Evolutionary conservation across 2,888 invertebrate genomes (phyloP).

Genomic region (Sthenelais limicola): DNA sequence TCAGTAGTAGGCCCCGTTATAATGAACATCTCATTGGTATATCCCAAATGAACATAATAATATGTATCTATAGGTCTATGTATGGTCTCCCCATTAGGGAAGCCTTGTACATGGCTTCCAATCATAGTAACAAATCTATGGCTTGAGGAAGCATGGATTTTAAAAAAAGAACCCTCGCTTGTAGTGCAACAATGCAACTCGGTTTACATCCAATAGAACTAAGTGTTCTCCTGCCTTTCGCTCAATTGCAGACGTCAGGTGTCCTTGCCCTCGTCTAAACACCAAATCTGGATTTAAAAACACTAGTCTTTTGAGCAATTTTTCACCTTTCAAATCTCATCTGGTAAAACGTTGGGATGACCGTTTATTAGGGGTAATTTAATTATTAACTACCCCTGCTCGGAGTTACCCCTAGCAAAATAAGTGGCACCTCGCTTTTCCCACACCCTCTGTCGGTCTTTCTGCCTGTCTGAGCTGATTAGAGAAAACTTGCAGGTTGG

Average conservation of each 20-base stretch:
- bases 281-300: too few species aligned
- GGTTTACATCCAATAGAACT: constrained; percentile 9
- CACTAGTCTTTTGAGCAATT: too few species aligned
- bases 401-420: not conserved
- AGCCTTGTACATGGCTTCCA: too few species aligned
- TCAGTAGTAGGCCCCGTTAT: too few species aligned
- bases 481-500: not conserved
- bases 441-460: constrained; percentile 9
- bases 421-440: not conserved
- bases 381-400: constrained; percentile 1
- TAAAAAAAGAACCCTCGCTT: too few species aligned
- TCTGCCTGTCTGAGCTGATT: constrained; percentile 26
- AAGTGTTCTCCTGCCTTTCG: constrained; percentile 8
- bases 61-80: too few species aligned
- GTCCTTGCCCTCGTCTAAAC: not conserved
- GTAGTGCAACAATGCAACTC: too few species aligned
- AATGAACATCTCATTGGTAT: too few species aligned
- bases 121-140: too few species aligned
- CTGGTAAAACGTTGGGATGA: not conserved
- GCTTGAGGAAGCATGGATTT: too few species aligned
- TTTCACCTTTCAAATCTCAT: constrained; percentile 31
- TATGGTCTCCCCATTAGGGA: too few species aligned
- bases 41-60: too few species aligned
- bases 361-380: constrained; percentile 20
- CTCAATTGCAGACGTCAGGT: constrained; percentile 29